A percentile compares a stretch with the other conserved stretches of the same genome.
phyloP scores from a whole-genome alignment of 1,140 invertebrate genomes.

The Lucilia sericata region DNA sequence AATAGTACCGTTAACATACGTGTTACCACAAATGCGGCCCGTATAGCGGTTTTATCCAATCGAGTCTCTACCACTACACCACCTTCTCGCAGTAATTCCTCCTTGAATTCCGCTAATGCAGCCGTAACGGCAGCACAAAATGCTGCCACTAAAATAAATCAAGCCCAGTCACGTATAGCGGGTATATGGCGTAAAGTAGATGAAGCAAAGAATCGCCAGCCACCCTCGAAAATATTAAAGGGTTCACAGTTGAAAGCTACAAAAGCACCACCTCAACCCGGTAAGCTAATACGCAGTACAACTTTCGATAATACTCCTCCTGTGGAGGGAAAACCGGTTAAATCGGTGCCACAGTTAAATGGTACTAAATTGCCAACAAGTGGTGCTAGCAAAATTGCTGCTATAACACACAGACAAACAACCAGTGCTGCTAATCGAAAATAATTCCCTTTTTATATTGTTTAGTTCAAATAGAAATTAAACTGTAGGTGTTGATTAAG shows the following conservation, averaged over 20 bases:
- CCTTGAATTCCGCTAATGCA: constrained; percentile 64
- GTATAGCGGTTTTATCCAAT: constrained; percentile 60
- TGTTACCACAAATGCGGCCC: constrained; percentile 54
- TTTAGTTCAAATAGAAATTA: no score
- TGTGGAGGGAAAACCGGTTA: background rate
- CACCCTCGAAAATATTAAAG: background rate
- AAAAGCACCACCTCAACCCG: constrained; percentile 14
- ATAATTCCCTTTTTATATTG: background rate
- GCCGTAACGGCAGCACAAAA: constrained; percentile 47
- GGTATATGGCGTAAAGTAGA: constrained; percentile 89
- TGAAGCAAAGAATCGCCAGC: constrained; percentile 69
- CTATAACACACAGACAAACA: constrained; percentile 30
- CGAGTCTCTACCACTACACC: constrained; percentile 72
- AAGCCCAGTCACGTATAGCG: constrained; percentile 88
- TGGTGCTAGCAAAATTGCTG: constrained; percentile 34
- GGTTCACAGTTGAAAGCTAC: constrained; percentile 17
- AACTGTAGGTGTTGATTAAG: no score
- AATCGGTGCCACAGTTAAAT: constrained; percentile 15
- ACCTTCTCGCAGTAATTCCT: constrained; percentile 72
- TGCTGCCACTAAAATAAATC: constrained; percentile 64
- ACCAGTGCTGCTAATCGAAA: background rate
- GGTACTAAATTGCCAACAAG: constrained; percentile 6
- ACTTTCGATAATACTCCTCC: constrained; percentile 76
- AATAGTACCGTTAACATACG: constrained; percentile 68
- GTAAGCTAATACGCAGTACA: constrained; percentile 74